Evolutionary conservation across 2,888 invertebrate genomes (phyloP).

Genomic region (Pasiphila rectangulata): DNA sequence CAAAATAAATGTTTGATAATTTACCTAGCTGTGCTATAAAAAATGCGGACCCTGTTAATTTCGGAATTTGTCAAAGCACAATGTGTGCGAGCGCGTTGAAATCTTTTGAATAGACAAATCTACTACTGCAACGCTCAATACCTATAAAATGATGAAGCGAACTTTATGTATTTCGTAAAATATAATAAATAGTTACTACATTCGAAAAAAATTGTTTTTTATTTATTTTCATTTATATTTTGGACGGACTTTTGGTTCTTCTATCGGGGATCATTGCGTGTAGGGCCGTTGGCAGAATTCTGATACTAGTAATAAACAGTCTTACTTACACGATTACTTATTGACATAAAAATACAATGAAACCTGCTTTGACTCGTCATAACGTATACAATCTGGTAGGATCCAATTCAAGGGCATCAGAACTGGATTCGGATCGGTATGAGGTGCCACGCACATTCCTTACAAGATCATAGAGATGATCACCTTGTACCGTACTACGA

Average conservation of each 20-base stretch:
- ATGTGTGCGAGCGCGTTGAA: conserved; percentile 7
- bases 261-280: too few species aligned
- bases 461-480: conserved; percentile 21
- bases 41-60: too few species aligned
- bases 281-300: too few species aligned
- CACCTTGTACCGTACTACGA: conserved; percentile 15
- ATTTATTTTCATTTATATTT: too few species aligned
- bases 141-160: too few species aligned
- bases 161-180: too few species aligned
- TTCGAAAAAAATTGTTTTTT: too few species aligned
- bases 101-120: conserved; percentile 11
- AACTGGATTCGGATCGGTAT: conserved; percentile 16
- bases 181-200: too few species aligned
- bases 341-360: neutral
- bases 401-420: conserved; percentile 12
- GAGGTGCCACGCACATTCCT: conserved; percentile 14
- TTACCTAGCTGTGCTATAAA: neutral
- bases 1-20: neutral
- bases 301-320: too few species aligned
- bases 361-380: neutral
- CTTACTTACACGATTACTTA: too few species aligned
- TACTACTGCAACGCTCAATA: too few species aligned
- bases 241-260: too few species aligned
- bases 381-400: neutral
- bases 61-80: neutral